phyloP scores from a whole-genome alignment of 2,113 vertebrate genomes.

The Rynchops niger region DNA sequence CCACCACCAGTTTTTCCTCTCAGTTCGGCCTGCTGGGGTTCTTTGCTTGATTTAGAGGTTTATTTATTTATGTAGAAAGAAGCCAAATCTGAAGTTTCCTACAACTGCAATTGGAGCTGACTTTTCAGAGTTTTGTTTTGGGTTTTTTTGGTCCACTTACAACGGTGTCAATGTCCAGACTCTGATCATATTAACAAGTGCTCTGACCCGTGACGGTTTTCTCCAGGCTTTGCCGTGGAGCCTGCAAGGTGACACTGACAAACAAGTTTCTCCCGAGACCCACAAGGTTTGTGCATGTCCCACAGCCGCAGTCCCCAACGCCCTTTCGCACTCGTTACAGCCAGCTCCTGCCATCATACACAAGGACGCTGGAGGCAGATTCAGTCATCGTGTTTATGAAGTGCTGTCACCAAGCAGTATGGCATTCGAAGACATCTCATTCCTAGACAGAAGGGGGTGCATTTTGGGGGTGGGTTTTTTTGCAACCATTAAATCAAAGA shows the following conservation, averaged over 20 bases:
- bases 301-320: rapidly evolving
- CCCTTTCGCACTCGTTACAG: rapidly evolving
- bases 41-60: neutral
- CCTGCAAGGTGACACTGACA: neutral
- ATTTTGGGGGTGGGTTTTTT: neutral
- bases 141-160: rapidly evolving
- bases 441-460: neutral
- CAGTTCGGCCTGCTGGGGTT: neutral
- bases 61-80: neutral
- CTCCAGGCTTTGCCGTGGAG: neutral
- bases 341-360: rapidly evolving
- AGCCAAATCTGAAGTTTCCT: neutral
- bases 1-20: neutral
- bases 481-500: neutral
- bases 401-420: neutral
- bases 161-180: neutral
- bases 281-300: neutral
- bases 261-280: neutral
- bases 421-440: neutral
- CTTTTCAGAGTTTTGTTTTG: neutral
- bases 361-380: neutral
- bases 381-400: rapidly evolving
- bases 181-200: neutral
- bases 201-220: neutral
- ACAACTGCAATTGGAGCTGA: neutral